Conservation (phyloP, 2,888 invertebrate genomes). For the Proisotoma minuta region DNA sequence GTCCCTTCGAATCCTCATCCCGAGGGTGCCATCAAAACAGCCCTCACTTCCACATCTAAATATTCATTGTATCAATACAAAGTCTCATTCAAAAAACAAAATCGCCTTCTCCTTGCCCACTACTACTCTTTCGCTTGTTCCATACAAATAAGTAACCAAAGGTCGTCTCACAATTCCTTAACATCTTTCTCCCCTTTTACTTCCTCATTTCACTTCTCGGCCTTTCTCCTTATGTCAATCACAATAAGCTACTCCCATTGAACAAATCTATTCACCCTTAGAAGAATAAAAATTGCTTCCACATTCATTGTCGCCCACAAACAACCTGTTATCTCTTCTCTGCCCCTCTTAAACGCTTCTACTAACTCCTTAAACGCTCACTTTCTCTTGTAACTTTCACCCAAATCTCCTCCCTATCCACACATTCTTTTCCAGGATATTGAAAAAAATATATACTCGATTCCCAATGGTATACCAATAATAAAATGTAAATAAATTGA, state of each 20-base stretch:
- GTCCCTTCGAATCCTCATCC: slow-evolving; percentile 43
- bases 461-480: no score
- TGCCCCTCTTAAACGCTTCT: neutral
- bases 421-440: no score
- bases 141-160: neutral
- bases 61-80: slow-evolving; percentile 46
- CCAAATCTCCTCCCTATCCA: no score
- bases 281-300: neutral
- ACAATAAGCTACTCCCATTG: slow-evolving; percentile 1
- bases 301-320: slow-evolving; percentile 1
- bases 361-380: neutral
- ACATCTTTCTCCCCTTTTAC: neutral
- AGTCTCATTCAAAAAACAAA: slow-evolving; percentile 36
- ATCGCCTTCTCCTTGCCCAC: slow-evolving; percentile 19
- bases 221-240: slow-evolving; percentile 1
- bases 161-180: neutral
- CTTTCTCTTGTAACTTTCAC: no score
- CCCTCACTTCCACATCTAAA: slow-evolving; percentile 44
- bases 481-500: no score
- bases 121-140: neutral
- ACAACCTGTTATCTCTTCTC: neutral
- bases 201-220: neutral
- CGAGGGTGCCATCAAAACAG: slow-evolving; percentile 46
- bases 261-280: slow-evolving; percentile 1
- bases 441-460: no score